Percentiles rank a stretch among this genome's conserved stretches.
These are phyloP conservation scores for Pogonognathellus flavescens DNA, from an alignment of 1,140 invertebrate genomes.

Conservation along the genomic window DNA sequence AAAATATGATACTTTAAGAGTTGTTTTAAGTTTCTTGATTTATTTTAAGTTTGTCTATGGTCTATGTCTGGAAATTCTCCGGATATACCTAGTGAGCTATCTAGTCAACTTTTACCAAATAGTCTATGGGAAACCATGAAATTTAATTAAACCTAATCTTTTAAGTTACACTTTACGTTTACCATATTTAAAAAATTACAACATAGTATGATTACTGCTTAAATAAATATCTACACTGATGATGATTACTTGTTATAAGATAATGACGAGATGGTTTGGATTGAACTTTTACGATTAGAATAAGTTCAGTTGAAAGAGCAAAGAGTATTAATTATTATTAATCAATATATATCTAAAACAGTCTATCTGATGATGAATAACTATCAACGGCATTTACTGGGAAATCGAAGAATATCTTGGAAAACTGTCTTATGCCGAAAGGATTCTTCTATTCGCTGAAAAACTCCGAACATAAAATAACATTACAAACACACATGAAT, in stretches of 20 bases:
- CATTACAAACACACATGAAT: neutral
- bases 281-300: constrained; percentile 16
- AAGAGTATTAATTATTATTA: constrained; percentile 28
- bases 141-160: constrained; percentile 34
- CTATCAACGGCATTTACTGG: constrained; percentile 40
- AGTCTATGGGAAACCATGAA: constrained; percentile 26
- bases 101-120: constrained; percentile 42
- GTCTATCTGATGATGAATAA: constrained; percentile 35
- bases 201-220: constrained; percentile 31
- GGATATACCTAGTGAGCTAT: constrained; percentile 42
- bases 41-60: constrained; percentile 38
- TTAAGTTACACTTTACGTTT: constrained; percentile 27
- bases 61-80: constrained; percentile 5
- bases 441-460: constrained; percentile 17
- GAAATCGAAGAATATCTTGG: constrained; percentile 44
- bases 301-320: constrained; percentile 19
- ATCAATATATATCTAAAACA: neutral
- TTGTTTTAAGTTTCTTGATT: constrained; percentile 39
- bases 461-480: neutral
- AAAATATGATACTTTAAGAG: neutral
- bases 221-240: constrained; percentile 41
- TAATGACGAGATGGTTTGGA: constrained; percentile 28
- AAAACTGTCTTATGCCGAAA: constrained; percentile 18
- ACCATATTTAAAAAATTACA: constrained; percentile 41
- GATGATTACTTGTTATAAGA: constrained; percentile 26